These are phyloP conservation scores for Cantharis flavilabris DNA, from an alignment of 2,888 invertebrate genomes.

Conservation along the genomic window DNA sequence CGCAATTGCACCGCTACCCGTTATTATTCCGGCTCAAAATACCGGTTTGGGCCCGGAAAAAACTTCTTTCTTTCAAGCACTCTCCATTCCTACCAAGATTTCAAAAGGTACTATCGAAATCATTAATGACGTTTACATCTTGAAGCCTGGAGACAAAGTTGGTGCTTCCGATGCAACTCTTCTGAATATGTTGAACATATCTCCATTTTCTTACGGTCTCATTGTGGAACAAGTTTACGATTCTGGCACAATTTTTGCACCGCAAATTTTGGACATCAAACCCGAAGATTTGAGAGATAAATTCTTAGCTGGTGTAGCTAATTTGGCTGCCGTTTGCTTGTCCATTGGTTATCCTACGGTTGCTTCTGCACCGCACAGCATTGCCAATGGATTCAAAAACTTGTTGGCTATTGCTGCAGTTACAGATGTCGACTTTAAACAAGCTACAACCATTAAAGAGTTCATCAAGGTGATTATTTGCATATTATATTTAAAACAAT, in stretches of 20 bases:
- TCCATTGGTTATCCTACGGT: conserved; percentile 94
- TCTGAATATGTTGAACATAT: conserved; percentile 99
- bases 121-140: conserved; percentile 90
- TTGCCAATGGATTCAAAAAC: conserved; percentile 98
- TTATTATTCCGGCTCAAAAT: conserved; percentile 98
- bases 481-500: background rate
- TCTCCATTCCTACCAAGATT: conserved; percentile 99
- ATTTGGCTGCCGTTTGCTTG: conserved; percentile 92
- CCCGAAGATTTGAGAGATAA: conserved; percentile 91
- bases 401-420: conserved; percentile 94
- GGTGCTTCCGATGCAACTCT: conserved; percentile 99
- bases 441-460: conserved; percentile 91
- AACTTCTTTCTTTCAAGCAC: conserved; percentile 99
- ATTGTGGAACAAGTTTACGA: conserved; percentile 97
- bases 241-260: conserved; percentile 96
- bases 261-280: conserved; percentile 96
- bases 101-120: conserved; percentile 99
- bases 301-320: conserved; percentile 92
- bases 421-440: conserved; percentile 94
- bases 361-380: conserved; percentile 96
- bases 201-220: conserved; percentile 98
- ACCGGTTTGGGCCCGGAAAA: conserved; percentile 99
- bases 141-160: conserved; percentile 96
- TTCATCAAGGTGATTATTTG: conserved; percentile 74
- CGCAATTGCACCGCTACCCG: conserved; percentile 94